Evolutionary conservation across 2,113 vertebrate species (phyloP).

Genomic region (Pituophis catenifer): DNA sequence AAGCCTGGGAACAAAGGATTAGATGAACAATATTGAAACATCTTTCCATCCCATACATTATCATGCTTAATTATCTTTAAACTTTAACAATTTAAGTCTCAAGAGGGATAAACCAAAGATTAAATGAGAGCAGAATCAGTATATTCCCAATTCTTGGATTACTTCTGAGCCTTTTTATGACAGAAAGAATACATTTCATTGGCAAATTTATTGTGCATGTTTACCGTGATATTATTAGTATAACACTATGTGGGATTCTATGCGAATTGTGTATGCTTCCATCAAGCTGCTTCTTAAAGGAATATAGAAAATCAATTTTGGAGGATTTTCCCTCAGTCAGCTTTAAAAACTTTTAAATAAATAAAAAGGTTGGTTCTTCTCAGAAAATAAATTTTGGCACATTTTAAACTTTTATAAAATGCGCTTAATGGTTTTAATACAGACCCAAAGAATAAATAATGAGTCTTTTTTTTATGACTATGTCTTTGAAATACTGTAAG

Average conservation of each 20-base stretch:
- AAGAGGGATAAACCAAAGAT: background rate
- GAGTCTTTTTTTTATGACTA: background rate
- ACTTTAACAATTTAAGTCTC: background rate
- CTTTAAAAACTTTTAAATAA: background rate
- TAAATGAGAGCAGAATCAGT: background rate
- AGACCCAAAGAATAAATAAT: background rate
- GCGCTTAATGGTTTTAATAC: background rate
- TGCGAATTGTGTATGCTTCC: background rate
- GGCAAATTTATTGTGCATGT: background rate
- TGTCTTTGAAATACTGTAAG: background rate
- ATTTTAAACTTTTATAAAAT: background rate
- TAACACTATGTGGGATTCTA: background rate
- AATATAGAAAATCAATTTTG: background rate
- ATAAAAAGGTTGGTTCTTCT: background rate
- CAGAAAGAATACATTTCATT: background rate
- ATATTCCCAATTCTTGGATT: background rate
- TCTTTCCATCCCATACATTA: background rate
- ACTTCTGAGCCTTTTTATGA: background rate
- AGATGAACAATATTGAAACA: background rate
- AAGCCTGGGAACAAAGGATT: background rate
- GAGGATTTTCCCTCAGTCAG: background rate
- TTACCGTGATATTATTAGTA: background rate
- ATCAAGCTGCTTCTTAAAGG: background rate
- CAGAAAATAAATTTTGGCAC: background rate
- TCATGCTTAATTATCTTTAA: background rate